Evolutionary conservation across 2,113 vertebrate species (phyloP), one percentile per base, ranked within the genome.

Genomic region (Leuciscus idus): DNA sequence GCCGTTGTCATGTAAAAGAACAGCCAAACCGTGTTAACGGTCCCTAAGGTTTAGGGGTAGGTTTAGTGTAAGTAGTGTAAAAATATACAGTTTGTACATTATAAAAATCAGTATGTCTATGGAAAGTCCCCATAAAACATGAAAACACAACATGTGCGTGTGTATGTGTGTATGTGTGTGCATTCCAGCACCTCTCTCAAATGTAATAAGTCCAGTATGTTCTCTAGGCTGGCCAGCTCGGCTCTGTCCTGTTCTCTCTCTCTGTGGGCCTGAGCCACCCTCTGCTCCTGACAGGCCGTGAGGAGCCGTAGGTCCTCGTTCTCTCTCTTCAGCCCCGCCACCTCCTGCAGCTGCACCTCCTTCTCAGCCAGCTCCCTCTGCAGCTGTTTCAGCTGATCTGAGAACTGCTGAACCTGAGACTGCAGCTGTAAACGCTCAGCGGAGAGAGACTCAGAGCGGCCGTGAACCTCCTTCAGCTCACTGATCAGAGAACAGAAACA

Each of bases 141-240:
- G 43, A 43, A 43, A 43, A 43, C 39, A 43, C 39, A 43, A 8
- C 39, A 1, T 43, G 50, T 50, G 48, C 15, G 26, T 64, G 23
- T 61, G 30, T 30, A 13, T 30, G 26, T 66, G 61, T 30, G 62
- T 33, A 3, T 70, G 66, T 12, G 62, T 4, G 19, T 39, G 21
- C 3, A 8, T 11, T 28, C 15, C 81, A 50, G 21, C 48, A 95
- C 95, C 95, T 96, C 93, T 59, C 83, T 90, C 23, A 95, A 89
- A 84, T 95, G 94, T 64, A 97, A 89, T 85, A 97, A 92, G 28
- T 93, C 91, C 88, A 98, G 91, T 74, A 95, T 72, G 19, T 92
- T 95, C 93, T 98, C 96, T 90, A 98, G 90, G 84, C 94, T 81
- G 79, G 33, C 92, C 80, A 97, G 90, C 92, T 98, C 96, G 2